These are phyloP conservation scores for Terrapene triunguis DNA, from an alignment of 2,113 vertebrate genomes.

Conservation along the genomic window DNA sequence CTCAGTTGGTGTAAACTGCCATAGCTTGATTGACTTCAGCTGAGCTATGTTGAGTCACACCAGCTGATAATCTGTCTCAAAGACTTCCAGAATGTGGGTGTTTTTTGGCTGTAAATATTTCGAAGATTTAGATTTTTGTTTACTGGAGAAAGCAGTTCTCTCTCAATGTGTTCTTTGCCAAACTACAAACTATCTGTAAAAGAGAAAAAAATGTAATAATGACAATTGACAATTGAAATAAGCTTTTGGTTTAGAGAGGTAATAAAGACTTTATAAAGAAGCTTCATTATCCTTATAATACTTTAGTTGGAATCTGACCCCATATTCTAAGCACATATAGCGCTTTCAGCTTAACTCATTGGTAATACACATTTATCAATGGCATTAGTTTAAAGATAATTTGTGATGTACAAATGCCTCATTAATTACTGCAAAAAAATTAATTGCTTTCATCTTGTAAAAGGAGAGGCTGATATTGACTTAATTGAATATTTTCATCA, in stretches of 20 bases:
- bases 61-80: background rate
- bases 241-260: background rate
- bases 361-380: background rate
- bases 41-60: background rate
- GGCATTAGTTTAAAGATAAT: background rate
- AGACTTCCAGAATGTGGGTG: background rate
- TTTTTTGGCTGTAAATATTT: background rate
- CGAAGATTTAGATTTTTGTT: background rate
- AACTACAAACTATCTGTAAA: background rate
- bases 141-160: background rate
- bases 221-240: background rate
- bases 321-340: background rate
- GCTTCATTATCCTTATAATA: background rate
- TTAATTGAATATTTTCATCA: constrained; percentile 20
- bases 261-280: background rate
- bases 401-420: background rate
- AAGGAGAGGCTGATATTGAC: background rate
- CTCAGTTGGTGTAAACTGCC: background rate
- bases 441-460: constrained; percentile 5
- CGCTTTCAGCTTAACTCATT: background rate
- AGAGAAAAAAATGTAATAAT: background rate
- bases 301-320: background rate
- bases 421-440: constrained; percentile 15
- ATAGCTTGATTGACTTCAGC: background rate
- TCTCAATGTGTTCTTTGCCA: background rate